Evolutionary conservation across 2,797 vertebrate species (phyloP), one percentile per base, ranked within the genome.

Genomic region (Rhinella marina): DNA sequence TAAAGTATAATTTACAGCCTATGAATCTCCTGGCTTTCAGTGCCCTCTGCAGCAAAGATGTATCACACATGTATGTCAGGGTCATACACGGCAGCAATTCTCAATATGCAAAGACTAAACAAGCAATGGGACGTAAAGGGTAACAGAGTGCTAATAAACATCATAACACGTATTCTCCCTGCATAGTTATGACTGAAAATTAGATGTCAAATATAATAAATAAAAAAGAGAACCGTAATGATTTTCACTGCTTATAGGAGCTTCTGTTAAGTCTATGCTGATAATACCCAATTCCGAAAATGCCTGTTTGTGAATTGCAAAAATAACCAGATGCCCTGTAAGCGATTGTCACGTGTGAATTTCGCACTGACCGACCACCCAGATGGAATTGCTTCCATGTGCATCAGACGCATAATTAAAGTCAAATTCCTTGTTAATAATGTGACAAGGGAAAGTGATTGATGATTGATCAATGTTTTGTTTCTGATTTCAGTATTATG

Each of bases 11-110:
- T 25, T 17, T 77, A 88, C 27, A 57, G 19, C 29, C 64, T 59
- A 80, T 52, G n/a, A 81, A 81, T 81, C 75, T 84, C 56, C 68
- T 80, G 76, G 52, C 87, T 84, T 80, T 77, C 66, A 88, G 76
- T 68, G 82, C 87, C 82, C 87, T 81, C 87, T 84, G 56, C 75
- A 88, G 87, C 75, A 70, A 85, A 54, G 76, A 85, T 61, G 27
- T n/a, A 78, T 88, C 56, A 88, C 52, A 80, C 66, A 81, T 81
- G 13, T 73, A 70, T 81, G n/a, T 59, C 56, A 80, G 50, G 56
- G 48, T 77, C 86, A 87, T 32, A 32, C 17, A 21, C 72, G 27
- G n/a, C 32, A 64, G 32, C 23, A 62, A 48, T 11, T 25, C 32
- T 85, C 57, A 52, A 17, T 25, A 62, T 14, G 32, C 5, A 52